Conservation (phyloP, 2,888 invertebrate genomes). For the Aporophyla nigra region DNA sequence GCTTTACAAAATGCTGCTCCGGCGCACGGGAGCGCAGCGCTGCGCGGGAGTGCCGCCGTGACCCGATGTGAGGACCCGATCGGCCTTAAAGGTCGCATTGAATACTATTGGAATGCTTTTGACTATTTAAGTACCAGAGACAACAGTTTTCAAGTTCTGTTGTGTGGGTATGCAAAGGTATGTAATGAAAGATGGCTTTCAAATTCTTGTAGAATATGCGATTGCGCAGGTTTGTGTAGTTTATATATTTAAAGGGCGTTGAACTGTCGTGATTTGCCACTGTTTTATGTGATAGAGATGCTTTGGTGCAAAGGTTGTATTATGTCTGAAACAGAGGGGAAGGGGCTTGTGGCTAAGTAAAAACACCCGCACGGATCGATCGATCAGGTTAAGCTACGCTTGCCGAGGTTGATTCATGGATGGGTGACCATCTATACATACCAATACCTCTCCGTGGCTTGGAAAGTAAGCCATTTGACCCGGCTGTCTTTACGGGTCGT, state of each 20-base stretch:
- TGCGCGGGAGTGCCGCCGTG: conserved; percentile 71
- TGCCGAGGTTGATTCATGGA: too few species aligned
- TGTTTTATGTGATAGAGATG: conserved; percentile 19
- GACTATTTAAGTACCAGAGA: conserved; percentile 60
- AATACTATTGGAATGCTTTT: conserved; percentile 70
- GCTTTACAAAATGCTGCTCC: conserved; percentile 52
- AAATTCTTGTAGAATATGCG: conserved; percentile 55
- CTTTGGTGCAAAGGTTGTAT: background rate
- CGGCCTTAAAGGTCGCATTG: conserved; percentile 81
- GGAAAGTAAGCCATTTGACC: too few species aligned
- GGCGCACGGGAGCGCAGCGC: conserved; percentile 56
- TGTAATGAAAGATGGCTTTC: conserved; percentile 57
- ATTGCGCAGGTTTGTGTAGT: conserved; percentile 34
- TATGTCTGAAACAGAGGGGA: background rate
- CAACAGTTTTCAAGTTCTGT: conserved; percentile 55
- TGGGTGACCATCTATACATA: too few species aligned
- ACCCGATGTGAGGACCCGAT: conserved; percentile 76
- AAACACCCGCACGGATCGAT: too few species aligned
- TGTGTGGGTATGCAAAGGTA: conserved; percentile 34
- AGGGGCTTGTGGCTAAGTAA: too few species aligned
- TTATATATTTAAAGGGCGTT: conserved; percentile 35
- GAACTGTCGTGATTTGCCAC: conserved; percentile 45
- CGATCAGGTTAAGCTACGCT: too few species aligned
- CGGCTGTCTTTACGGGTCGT: too few species aligned
- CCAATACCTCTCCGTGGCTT: too few species aligned